phyloP scores from a whole-genome alignment of 2,888 invertebrate species.

The Pollenia amentaria region DNA sequence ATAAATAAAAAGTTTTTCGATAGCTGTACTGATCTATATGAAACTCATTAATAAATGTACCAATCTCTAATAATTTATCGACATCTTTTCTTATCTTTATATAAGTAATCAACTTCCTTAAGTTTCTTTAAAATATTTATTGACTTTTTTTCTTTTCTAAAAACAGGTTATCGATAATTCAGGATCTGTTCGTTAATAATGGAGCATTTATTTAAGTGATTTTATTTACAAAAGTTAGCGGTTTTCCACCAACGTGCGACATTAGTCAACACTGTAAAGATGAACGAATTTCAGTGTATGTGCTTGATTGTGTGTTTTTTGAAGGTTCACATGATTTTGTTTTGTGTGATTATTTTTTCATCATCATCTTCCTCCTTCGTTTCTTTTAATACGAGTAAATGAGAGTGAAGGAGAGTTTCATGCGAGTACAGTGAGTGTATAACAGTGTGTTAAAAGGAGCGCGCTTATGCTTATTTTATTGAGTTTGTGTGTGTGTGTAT shows the following conservation, averaged over 20 bases:
- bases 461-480: not conserved
- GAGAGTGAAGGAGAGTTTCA: constrained; percentile 51
- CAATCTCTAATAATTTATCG: no score
- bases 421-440: constrained; percentile 14
- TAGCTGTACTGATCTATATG: no score
- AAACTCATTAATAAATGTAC: no score
- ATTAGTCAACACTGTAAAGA: constrained; percentile 8
- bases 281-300: not conserved
- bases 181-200: no score
- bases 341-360: constrained; percentile 17
- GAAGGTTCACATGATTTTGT: constrained; percentile 33
- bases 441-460: constrained; percentile 11
- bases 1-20: no score
- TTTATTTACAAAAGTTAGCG: not conserved
- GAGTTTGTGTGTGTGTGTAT: constrained; percentile 27
- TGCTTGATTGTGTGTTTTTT: constrained; percentile 5
- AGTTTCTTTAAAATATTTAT: no score
- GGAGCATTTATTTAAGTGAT: no score
- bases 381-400: constrained; percentile 24
- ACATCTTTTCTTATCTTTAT: no score
- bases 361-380: constrained; percentile 4
- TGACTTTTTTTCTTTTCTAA: no score
- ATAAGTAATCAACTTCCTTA: no score
- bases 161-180: no score
- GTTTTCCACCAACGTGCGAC: not conserved